Percentiles rank a stretch among this genome's conserved stretches.
Conservation (phyloP, 2,113 vertebrate genomes). For the Cyanocitta stelleri region DNA sequence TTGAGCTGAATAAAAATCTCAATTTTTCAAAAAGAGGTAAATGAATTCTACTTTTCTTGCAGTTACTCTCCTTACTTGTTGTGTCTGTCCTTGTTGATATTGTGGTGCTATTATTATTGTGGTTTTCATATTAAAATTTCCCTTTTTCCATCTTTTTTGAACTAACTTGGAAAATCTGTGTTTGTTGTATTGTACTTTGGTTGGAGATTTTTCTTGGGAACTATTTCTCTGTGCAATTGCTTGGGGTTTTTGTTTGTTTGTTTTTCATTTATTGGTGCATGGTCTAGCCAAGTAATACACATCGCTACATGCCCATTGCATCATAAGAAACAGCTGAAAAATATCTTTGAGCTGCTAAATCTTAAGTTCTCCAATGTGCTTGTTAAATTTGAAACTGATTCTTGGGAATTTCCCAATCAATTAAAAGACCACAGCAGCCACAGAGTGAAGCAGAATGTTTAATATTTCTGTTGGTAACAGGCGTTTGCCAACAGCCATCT, state of each 20-base stretch:
- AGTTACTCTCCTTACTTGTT: background rate
- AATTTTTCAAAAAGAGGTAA: background rate
- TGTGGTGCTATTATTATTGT: background rate
- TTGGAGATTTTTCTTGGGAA: background rate
- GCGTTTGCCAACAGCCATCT: background rate
- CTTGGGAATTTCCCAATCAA: background rate
- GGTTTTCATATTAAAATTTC: background rate
- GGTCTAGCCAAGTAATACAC: background rate
- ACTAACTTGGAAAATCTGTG: background rate
- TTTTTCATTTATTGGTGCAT: background rate
- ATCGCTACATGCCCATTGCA: background rate
- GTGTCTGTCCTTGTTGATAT: background rate
- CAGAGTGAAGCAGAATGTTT: background rate
- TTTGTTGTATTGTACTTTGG: background rate
- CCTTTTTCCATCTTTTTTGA: background rate
- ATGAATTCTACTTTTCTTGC: background rate
- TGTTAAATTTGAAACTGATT: background rate
- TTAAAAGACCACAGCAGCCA: background rate
- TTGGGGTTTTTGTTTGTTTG: background rate
- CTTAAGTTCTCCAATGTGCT: background rate
- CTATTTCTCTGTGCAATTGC: background rate
- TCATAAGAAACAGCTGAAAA: background rate
- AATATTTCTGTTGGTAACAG: background rate
- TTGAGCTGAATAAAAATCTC: background rate
- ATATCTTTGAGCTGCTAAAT: background rate